A percentile compares a stretch with the other conserved stretches of the same genome.
phyloP scores from a whole-genome alignment of 1,140 invertebrate genomes.

The Cepaea nemoralis region DNA sequence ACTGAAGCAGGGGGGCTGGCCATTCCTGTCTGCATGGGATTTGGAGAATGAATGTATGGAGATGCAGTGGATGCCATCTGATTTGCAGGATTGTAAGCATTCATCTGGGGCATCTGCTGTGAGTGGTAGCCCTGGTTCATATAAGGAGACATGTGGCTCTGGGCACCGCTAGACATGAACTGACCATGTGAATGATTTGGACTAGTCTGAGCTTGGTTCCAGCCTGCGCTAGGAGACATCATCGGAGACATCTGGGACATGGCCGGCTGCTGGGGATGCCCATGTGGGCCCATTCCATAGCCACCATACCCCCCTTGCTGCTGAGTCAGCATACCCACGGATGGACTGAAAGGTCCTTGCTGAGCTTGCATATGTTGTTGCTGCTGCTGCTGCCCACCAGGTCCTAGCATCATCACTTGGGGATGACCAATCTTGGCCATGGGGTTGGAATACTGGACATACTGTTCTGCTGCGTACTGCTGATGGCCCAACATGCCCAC shows the following conservation, averaged over 20 bases:
- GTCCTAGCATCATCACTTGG: constrained; percentile 42
- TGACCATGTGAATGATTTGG: constrained; percentile 35
- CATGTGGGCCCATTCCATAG: constrained; percentile 27
- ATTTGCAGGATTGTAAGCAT: constrained; percentile 22
- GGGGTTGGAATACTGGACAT: constrained; percentile 23
- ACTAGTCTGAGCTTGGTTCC: constrained; percentile 53
- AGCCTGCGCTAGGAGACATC: constrained; percentile 34
- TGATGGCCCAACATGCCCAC: constrained; percentile 32
- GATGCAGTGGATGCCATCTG: constrained; percentile 29
- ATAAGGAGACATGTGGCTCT: constrained; percentile 19
- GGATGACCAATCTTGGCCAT: constrained; percentile 41
- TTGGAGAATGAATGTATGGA: constrained; percentile 13
- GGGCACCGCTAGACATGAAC: constrained; percentile 47
- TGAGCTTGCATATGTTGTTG: constrained; percentile 53
- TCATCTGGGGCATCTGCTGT: constrained; percentile 38
- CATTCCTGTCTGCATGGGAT: constrained; percentile 42
- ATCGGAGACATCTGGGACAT: constrained; percentile 37
- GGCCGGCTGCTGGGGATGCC: constrained; percentile 36
- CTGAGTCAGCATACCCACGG: constrained; percentile 42
- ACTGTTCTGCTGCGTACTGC: constrained; percentile 31
- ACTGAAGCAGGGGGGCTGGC: constrained; percentile 47
- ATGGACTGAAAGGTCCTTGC: constrained; percentile 57
- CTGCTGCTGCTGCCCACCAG: constrained; percentile 42
- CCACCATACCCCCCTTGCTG: constrained; percentile 33
- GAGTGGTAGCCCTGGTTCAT: constrained; percentile 25